Evolutionary conservation across 2,113 vertebrate species (phyloP), one percentile per base, ranked within the genome.

Genomic region (Catharus fuscescens): DNA sequence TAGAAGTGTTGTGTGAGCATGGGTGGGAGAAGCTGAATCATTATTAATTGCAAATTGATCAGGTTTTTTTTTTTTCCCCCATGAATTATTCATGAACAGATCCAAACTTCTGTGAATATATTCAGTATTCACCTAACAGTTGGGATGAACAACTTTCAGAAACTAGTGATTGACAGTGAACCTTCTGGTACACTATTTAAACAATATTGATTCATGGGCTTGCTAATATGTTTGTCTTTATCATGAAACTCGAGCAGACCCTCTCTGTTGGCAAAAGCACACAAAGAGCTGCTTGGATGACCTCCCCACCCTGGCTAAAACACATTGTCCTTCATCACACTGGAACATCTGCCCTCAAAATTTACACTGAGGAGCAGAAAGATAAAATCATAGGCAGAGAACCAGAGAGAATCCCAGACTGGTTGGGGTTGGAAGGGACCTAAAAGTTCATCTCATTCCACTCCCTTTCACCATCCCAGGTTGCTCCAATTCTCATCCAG

Each of bases 41-140:
- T 94, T 96, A 96, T 88, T 97, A 96, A 96, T 86, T 96, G 90
- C 92, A 93, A 95, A 95, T 97, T 94, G 93, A 96, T 96, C 90
- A 5, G 26, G 24, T 21, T 14, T 76, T 50, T 73, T 80, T 65
- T 47, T n/a, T n/a, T 28, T 9, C 0, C 0, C 0, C 0, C 21
- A 97, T 94, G 92, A 96, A 96, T 97, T 96, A 97, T 96, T 97
- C 95, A 97, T 97, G 87, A 96, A 95, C 94, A 96, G 95, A 96
- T 95, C 92, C 92, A 96, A 95, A 96, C 92, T 95, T 97, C 93
- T 97, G 96, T 89, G 96, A 93, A 95, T 94, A 90, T 90, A 95
- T 92, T 96, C 92, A 92, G 90, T 48, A 97, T 97, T 97, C 94
- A 97, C 94, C 95, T 97, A 96, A 96, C 95, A 96, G 94, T 96